A percentile compares a stretch with the other conserved stretches of the same genome.
These are phyloP conservation scores for Candidula unifasciata DNA, from an alignment of 2,888 invertebrate species.

Conservation along the genomic window DNA sequence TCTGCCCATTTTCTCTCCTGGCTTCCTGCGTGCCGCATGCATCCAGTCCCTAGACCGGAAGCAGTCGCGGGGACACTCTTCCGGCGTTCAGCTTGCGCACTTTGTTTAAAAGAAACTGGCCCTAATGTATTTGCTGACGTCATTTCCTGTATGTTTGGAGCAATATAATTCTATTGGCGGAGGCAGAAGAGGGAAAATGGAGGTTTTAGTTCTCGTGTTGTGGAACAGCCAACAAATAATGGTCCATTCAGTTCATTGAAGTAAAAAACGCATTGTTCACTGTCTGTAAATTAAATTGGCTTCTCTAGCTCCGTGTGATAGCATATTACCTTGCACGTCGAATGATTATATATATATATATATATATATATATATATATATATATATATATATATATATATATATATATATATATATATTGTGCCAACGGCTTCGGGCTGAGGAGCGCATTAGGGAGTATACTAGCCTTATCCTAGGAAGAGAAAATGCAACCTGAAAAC, in stretches of 20 bases:
- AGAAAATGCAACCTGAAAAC: too few relatives aligned
- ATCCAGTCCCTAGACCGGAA: constrained; percentile 21
- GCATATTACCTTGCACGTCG: too few relatives aligned
- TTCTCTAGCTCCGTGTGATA: too few relatives aligned
- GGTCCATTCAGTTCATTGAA: background rate
- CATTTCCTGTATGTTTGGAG: constrained; percentile 31
- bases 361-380: too few relatives aligned
- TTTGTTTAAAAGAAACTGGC: constrained; percentile 39
- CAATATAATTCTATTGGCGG: background rate
- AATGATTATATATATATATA: too few relatives aligned
- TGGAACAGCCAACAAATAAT: background rate
- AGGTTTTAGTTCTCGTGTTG: background rate
- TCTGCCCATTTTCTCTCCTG: constrained; percentile 19
- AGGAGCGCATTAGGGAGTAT: too few relatives aligned
- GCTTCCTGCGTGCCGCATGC: constrained; percentile 29
- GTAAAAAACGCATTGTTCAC: too few relatives aligned
- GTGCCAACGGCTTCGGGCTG: too few relatives aligned
- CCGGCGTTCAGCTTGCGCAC: constrained; percentile 42
- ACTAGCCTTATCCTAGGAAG: too few relatives aligned
- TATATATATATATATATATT: too few relatives aligned
- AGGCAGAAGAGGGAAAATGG: background rate
- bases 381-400: too few relatives aligned
- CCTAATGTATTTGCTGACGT: constrained; percentile 46
- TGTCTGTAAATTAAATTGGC: too few relatives aligned
- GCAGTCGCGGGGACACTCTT: constrained; percentile 29